Conservation (phyloP, 2,888 invertebrate species). For the Leucoma salicis region DNA sequence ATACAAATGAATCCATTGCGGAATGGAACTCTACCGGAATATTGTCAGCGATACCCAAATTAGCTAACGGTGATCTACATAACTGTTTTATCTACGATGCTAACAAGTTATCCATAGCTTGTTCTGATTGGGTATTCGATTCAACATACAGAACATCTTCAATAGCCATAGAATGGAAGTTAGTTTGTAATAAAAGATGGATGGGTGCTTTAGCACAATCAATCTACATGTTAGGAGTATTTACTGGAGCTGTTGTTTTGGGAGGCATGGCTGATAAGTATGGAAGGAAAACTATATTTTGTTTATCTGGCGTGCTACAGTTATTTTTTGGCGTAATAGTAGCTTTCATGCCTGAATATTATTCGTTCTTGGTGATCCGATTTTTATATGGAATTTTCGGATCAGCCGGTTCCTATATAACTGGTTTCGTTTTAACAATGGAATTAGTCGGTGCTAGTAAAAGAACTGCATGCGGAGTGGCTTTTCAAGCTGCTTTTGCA, state of each 20-base stretch:
- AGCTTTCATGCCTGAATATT: slow-evolving; percentile 90
- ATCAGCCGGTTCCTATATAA: slow-evolving; percentile 89
- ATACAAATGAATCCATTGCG: slow-evolving; percentile 76
- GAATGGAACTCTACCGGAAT: slow-evolving; percentile 82
- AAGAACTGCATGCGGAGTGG: slow-evolving; percentile 89
- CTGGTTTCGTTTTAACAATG: slow-evolving; percentile 88
- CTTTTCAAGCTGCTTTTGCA: slow-evolving; percentile 91
- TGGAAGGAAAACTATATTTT: slow-evolving; percentile 91
- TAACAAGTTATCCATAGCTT: slow-evolving; percentile 56
- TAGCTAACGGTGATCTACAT: slow-evolving; percentile 77
- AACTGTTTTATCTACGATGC: slow-evolving; percentile 82
- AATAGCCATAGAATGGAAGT: slow-evolving; percentile 90
- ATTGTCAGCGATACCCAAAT: slow-evolving; percentile 80
- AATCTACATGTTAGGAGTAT: slow-evolving; percentile 91
- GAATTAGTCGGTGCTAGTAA: slow-evolving; percentile 91
- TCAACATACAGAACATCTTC: slow-evolving; percentile 87
- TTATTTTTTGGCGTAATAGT: slow-evolving; percentile 87
- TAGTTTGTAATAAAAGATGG: slow-evolving; percentile 91
- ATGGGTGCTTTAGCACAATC: slow-evolving; percentile 91
- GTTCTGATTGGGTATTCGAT: slow-evolving; percentile 86
- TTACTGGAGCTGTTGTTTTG: slow-evolving; percentile 90
- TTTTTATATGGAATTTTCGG: slow-evolving; percentile 91
- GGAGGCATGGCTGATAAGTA: slow-evolving; percentile 92
- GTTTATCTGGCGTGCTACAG: slow-evolving; percentile 89
- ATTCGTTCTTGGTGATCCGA: slow-evolving; percentile 85